Evolutionary conservation across 2,888 invertebrate species (phyloP), one percentile per base, ranked within the genome.

Genomic region (Tetropium fuscum): DNA sequence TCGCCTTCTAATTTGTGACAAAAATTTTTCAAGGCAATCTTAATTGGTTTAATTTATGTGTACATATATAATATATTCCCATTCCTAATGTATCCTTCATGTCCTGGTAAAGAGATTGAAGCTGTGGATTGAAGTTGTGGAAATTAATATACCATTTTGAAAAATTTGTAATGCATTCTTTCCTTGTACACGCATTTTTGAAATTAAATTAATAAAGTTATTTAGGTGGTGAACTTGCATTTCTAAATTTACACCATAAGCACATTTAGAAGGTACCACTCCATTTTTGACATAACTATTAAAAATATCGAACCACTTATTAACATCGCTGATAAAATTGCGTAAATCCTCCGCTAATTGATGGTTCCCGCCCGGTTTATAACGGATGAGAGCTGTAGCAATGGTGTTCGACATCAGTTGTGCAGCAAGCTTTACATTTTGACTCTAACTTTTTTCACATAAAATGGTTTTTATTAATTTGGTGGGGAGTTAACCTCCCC

Each of bases 361-460:
- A n/a, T 27, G 7, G 27, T 27, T n/a, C 7, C 8, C 8, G n/a
- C 3, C 27, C n/a, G 27, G 27, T n/a, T n/a, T 6, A 27, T 27
- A 3, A n/a, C 5, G 13, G n/a, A 27, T 27, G n/a, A 27, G 27
- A 8, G 69, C 72, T 36, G 55, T 64, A 10, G 66, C 19, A 11
- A 55, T 49, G 16, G 34, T 32, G 45, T 58, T 56, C 15, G 58
- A 53, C n/a, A 58, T 7, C 10, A 53, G 19, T 10, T 58, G 44
- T 1, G 44, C 53, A 36, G 58, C 58, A 10, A 53, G 18, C 30
- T 11, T 27, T 3, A 53, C 58, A 44, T 58, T 53, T 43, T 58
- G 54, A 4, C 58, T 3, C 8, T 49, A 18, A 16, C 10, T n/a
- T 55, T 55, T 55, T 49, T 55, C 55, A 53, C 40, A 41, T 18